phyloP scores from a whole-genome alignment of 2,888 invertebrate genomes.

The Hyppa rectilinea region DNA sequence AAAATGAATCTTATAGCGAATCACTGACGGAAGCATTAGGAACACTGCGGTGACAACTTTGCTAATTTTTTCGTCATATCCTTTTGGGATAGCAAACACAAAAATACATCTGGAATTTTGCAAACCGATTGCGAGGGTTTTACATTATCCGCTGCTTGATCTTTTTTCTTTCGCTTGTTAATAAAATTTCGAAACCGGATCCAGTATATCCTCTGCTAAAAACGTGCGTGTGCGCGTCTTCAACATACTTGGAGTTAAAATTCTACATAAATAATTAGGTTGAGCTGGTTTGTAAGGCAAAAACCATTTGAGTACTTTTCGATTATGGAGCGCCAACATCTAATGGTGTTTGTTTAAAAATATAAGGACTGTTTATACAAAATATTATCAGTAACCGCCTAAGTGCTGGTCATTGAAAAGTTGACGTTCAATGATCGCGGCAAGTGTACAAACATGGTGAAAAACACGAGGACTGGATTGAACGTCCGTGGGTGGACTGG shows the following conservation, averaged over 20 bases:
- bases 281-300: constrained; percentile 61
- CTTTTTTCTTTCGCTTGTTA: constrained; percentile 9
- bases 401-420: constrained; percentile 55
- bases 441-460: constrained; percentile 71
- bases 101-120: constrained; percentile 8
- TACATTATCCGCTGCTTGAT: background rate
- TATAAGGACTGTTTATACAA: constrained; percentile 21
- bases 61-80: background rate
- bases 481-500: constrained; percentile 86
- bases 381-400: constrained; percentile 23
- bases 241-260: constrained; percentile 55
- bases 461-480: constrained; percentile 73
- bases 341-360: constrained; percentile 15
- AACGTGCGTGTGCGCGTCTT: constrained; percentile 32
- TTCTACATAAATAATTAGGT: constrained; percentile 66
- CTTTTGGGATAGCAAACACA: constrained; percentile 13
- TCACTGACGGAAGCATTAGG: background rate
- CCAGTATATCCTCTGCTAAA: constrained; percentile 44
- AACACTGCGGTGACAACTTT: background rate
- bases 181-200: constrained; percentile 59
- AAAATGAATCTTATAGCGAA: constrained; percentile 42
- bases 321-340: background rate
- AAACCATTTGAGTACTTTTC: background rate
- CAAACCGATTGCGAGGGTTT: constrained; percentile 7
- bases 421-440: constrained; percentile 64